Evolutionary conservation across 2,888 invertebrate species (phyloP).

Genomic region (Torymus tubicola): DNA sequence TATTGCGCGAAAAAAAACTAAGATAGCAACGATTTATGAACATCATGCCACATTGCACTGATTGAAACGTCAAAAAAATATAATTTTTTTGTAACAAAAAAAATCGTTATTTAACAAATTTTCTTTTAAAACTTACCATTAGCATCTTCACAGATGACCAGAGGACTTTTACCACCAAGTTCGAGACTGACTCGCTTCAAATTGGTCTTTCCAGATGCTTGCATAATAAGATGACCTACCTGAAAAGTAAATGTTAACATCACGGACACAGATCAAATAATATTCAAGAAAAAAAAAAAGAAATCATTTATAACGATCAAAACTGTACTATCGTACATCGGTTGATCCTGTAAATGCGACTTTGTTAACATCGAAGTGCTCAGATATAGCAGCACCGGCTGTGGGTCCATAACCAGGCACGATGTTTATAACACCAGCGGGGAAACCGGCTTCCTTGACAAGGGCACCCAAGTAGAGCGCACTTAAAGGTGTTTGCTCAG

Average conservation of each 20-base stretch:
- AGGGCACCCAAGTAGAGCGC: conserved; percentile 86
- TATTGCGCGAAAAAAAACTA: no score
- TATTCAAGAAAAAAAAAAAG: not conserved
- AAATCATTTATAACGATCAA: not conserved
- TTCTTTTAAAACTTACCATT: conserved; percentile 72
- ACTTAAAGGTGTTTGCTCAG: conserved; percentile 90
- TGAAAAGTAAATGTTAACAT: conserved; percentile 45
- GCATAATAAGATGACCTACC: conserved; percentile 79
- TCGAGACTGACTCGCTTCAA: conserved; percentile 81
- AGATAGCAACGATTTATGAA: no score
- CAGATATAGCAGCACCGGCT: conserved; percentile 84
- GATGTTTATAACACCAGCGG: conserved; percentile 87
- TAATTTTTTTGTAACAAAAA: no score
- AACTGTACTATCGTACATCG: conserved; percentile 73
- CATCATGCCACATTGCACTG: no score
- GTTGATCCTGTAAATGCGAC: conserved; percentile 90
- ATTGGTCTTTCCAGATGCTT: conserved; percentile 78
- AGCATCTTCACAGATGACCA: conserved; percentile 80
- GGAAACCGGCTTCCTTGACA: conserved; percentile 88
- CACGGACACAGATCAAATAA: not conserved
- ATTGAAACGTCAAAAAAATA: no score
- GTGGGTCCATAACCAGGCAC: conserved; percentile 86
- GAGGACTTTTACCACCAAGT: conserved; percentile 82
- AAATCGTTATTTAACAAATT: not conserved
- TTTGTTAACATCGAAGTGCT: conserved; percentile 84